These are phyloP conservation scores for Artibeus jamaicensis DNA, from an alignment of 2,797 vertebrate genomes.

Conservation along the genomic window DNA sequence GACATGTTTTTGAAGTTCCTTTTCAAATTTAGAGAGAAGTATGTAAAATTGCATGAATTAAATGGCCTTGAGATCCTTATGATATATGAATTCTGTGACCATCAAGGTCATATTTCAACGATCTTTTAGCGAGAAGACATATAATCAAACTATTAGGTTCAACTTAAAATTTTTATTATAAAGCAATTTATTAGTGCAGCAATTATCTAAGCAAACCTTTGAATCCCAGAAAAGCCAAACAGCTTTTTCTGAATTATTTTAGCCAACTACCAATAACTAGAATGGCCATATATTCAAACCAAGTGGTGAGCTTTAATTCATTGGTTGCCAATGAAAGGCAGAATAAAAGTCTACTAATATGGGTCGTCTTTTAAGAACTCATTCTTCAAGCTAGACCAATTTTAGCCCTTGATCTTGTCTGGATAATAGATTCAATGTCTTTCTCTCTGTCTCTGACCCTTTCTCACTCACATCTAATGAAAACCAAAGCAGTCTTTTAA, in stretches of 20 bases:
- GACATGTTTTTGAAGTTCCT: neutral
- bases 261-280: neutral
- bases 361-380: neutral
- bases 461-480: neutral
- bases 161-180: neutral
- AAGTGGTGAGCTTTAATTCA: neutral
- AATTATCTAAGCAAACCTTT: neutral
- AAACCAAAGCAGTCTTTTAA: neutral
- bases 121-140: neutral
- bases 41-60: neutral
- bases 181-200: neutral
- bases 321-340: neutral
- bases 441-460: neutral
- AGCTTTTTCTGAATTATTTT: neutral
- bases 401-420: neutral
- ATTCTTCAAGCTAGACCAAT: neutral
- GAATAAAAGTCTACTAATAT: neutral
- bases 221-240: neutral
- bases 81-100: neutral
- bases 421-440: neutral
- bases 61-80: neutral
- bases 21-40: neutral
- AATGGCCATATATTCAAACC: neutral
- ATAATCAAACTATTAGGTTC: neutral
- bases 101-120: neutral